Base-by-base conservation (phyloP, 2,888 invertebrate genomes). In the Ferdinandea cuprea region DNA sequence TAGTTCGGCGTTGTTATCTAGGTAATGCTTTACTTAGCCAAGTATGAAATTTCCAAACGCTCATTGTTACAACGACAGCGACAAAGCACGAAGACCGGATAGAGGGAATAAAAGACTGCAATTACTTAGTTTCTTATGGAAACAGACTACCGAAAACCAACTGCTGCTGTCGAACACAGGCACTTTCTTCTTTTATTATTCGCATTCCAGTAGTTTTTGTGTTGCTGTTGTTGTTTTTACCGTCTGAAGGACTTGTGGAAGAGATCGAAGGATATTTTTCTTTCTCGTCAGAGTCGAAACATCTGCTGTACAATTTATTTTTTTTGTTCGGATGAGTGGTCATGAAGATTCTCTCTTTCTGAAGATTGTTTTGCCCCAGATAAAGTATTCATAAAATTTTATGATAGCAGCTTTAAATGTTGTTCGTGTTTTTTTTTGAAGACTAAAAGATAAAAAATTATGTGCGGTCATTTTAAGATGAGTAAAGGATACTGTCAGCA, bases 11-110 rank as follows among this genome's bases (percentile, higher is more conserved):
- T 42, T 63, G 42, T 37, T 58, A 59, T 48, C 37, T 42, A 17
- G 44, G 63, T 63, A 73, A 74, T 44, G 56, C 52, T 80, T 58
- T 58, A 71, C 66, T 66, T 66, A 83, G 77, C 77, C 61, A 83
- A 65, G 80, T 80, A 80, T 73, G 68, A 80, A 76, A 76, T 71
- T 52, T 58, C 50, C 40, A 19, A n/a, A 56, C 37, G 17, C 28
- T 46, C 65, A 66, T 83, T 77, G 66, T 66, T 46, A 58, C 5
- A 44, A 11, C 35, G 7, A 35, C 35, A 44, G 9, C 32, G 42
- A 44, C 28, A 59, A 48, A 30, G 40, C 19, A 59, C 32, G 28
- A 48, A 48, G 56, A 48, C 44, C 35, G 58, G 46, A 81, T 66
- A 40, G 28, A 66, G 44, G 25, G 54, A 44, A 42, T 42, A 52